Conservation (phyloP, 1,140 invertebrate species). For the Paracyclopina nana region DNA sequence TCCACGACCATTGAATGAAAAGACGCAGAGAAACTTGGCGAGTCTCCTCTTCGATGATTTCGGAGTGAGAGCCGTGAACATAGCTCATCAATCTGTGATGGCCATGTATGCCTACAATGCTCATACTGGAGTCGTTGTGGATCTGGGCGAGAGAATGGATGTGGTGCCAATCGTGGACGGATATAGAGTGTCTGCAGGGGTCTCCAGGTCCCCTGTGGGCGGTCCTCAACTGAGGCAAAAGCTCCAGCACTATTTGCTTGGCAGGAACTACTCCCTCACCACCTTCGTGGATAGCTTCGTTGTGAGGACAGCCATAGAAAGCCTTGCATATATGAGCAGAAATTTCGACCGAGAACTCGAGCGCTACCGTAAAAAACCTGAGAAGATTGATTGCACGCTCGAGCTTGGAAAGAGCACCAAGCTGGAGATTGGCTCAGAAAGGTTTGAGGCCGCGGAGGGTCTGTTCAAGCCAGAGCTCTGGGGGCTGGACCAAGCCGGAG, state of each 20-base stretch:
- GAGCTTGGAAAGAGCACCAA: not conserved
- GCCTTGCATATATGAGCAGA: conserved; percentile 32
- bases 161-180: conserved; percentile 40
- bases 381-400: not conserved
- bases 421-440: conserved; percentile 24
- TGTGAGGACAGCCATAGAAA: conserved; percentile 22
- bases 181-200: conserved; percentile 6
- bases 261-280: conserved; percentile 10
- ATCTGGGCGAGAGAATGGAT: conserved; percentile 40
- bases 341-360: conserved; percentile 29
- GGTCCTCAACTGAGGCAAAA: conserved; percentile 5
- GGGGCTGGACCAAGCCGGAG: conserved; percentile 37
- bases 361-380: conserved; percentile 21
- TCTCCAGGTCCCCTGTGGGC: conserved; percentile 3
- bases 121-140: conserved; percentile 40
- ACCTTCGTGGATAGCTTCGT: conserved; percentile 9
- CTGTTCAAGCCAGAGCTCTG: conserved; percentile 40
- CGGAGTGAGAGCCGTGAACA: conserved; percentile 30
- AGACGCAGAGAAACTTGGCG: conserved; percentile 27
- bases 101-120: conserved; percentile 40
- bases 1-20: conserved; percentile 29
- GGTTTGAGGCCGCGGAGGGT: conserved; percentile 38
- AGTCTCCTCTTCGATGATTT: conserved; percentile 28
- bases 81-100: conserved; percentile 37
- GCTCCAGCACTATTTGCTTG: conserved; percentile 2